Percentiles rank a stretch among this genome's conserved stretches.
Evolutionary conservation across 2,888 invertebrate genomes (phyloP).

Genomic region (Pemphredon lugubris): DNA sequence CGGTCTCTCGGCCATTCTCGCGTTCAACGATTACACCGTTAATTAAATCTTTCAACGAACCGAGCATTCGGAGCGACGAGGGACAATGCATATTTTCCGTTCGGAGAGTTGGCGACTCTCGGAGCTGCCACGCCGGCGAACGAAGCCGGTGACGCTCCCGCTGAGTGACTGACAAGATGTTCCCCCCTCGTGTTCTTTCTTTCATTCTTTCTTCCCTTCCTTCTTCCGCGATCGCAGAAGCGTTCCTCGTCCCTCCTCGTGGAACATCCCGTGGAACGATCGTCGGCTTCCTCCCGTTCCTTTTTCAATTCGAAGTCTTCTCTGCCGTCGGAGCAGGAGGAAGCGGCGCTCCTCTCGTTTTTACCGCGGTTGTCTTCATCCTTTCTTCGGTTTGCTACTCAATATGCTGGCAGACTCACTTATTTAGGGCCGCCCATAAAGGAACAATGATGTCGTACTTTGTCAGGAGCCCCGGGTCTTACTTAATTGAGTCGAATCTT

Average conservation of each 20-base stretch:
- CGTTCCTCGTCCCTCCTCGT: conserved; percentile 17
- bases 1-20: no score
- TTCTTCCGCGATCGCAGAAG: conserved; percentile 20
- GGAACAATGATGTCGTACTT: conserved; percentile 79
- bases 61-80: no score
- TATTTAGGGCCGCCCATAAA: conserved; percentile 74
- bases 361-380: conserved; percentile 68
- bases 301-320: conserved; percentile 20
- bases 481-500: conserved; percentile 78
- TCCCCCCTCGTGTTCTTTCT: conserved; percentile 49
- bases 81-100: neutral
- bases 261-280: neutral
- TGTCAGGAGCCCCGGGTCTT: conserved; percentile 70
- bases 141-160: conserved; percentile 57
- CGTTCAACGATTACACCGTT: no score
- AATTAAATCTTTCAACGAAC: no score
- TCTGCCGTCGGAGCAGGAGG: conserved; percentile 33
- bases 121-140: conserved; percentile 40
- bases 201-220: conserved; percentile 21
- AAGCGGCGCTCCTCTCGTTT: conserved; percentile 50
- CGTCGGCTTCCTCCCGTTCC: conserved; percentile 15
- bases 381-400: conserved; percentile 68
- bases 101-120: conserved; percentile 9
- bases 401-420: conserved; percentile 72
- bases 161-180: conserved; percentile 72